Base-by-base conservation (phyloP, 2,113 vertebrate genomes). In the Ceratotherium simum region DNA sequence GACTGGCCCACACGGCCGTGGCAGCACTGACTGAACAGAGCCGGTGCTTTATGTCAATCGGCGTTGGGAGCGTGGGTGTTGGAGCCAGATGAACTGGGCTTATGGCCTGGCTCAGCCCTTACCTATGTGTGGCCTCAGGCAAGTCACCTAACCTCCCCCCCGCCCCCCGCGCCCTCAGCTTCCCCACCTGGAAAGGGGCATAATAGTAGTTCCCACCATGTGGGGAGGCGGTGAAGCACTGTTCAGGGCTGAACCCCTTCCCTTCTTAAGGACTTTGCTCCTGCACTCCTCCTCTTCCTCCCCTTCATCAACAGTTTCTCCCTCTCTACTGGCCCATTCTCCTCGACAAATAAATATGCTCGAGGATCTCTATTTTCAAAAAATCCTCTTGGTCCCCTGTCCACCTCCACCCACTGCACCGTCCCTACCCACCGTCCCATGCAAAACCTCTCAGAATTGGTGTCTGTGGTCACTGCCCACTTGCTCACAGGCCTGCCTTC, bases 391-490 rank as follows among this genome's bases (percentile, higher is more conserved):
- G 60, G 58, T 56, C 9, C 70, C 70, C 60, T 13, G 14, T 13
- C 6, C 72, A 29, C 48, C 60, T 27, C 18, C 21, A 1, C n/a
- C 60, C 21, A 25, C 29, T 33, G n/a, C 8, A 81, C 70, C 39
- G 76, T 33, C 29, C 46, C 2, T 2, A n/a, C 21, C 0, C 11
- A 0, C 0, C 3, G 0, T 1, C 46, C 69, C 82, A 6, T 2
- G 31, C 23, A 14, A 31, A 78, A 10, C 46, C 60, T 46, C 46
- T 27, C 12, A 17, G 8, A 36, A 20, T 39, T 10, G 23, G 9
- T 8, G 13, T 62, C 58, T 1, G 12, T n/a, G 46, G 14, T 58
- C 70, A 27, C 69, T 13, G 72, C 27, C 60, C 51, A 23, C 20
- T 31, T n/a, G 64, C 21, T 27, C 48, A n/a, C 60, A 14, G 20